Conservation (phyloP, 2,797 vertebrate species). For the Phalloptychus januarius region DNA sequence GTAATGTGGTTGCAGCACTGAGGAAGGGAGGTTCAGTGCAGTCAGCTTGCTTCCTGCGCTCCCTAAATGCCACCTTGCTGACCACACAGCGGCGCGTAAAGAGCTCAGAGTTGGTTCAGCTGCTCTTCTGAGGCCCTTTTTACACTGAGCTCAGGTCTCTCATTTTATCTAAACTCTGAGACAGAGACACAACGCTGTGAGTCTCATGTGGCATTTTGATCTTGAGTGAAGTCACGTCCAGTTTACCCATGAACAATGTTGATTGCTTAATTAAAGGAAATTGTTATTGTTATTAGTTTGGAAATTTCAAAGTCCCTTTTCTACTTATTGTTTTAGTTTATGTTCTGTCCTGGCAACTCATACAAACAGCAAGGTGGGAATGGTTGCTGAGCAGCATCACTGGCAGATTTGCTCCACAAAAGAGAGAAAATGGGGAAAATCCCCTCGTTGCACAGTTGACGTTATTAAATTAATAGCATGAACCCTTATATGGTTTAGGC, state of each 20-base stretch:
- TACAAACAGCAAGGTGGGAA: neutral
- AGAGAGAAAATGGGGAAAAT: neutral
- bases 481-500: neutral
- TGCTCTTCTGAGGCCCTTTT: constrained; percentile 39
- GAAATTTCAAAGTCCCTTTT: neutral
- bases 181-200: neutral
- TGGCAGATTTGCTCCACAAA: neutral
- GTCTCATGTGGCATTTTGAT: neutral
- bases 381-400: neutral
- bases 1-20: constrained; percentile 64
- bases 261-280: neutral
- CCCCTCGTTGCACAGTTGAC: neutral
- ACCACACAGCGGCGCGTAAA: constrained; percentile 52
- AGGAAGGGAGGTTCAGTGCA: constrained; percentile 59
- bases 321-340: neutral
- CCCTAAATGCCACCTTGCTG: constrained; percentile 71
- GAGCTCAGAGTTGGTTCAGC: constrained; percentile 40
- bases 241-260: neutral
- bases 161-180: constrained; percentile 45
- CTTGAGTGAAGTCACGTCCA: neutral
- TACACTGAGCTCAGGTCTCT: constrained; percentile 33
- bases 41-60: constrained; percentile 65
- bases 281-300: neutral
- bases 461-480: neutral
- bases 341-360: neutral